Percentiles rank a stretch among this genome's conserved stretches.
Conservation (phyloP, 2,797 vertebrate genomes). For the Silurus lanzhouensis region DNA sequence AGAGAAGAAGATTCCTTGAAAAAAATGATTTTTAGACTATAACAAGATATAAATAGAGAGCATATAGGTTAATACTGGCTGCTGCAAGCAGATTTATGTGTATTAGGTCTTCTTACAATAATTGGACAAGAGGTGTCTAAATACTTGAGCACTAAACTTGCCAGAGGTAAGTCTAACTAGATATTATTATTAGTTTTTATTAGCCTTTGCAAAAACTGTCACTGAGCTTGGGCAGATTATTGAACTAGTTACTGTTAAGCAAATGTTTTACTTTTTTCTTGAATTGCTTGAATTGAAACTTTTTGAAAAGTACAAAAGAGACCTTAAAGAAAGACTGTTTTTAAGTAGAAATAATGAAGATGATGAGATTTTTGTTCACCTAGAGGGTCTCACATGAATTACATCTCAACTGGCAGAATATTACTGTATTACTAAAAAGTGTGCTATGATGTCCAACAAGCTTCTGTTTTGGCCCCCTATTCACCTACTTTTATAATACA, state of each 20-base stretch:
- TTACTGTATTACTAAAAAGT: background rate
- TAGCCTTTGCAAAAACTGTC: background rate
- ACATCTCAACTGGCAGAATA: background rate
- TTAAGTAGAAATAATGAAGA: background rate
- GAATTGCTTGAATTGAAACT: too few species aligned
- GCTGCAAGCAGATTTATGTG: background rate
- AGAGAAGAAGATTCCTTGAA: background rate
- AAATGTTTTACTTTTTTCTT: too few species aligned
- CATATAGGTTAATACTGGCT: background rate
- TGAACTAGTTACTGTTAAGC: background rate
- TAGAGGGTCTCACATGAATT: background rate
- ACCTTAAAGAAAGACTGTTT: background rate
- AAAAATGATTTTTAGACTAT: background rate
- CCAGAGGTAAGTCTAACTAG: background rate
- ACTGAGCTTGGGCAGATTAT: background rate
- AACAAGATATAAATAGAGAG: background rate
- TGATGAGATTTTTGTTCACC: background rate
- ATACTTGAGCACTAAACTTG: background rate
- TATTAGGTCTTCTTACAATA: background rate
- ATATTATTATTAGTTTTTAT: background rate
- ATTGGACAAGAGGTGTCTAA: background rate
- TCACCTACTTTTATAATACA: background rate
- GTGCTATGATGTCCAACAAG: slow-evolving; percentile 11
- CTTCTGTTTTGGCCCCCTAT: background rate
- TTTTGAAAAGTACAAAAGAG: too few species aligned